Base-by-base conservation (phyloP, 2,797 vertebrate genomes). In the Amblyopsis hoosieri region DNA sequence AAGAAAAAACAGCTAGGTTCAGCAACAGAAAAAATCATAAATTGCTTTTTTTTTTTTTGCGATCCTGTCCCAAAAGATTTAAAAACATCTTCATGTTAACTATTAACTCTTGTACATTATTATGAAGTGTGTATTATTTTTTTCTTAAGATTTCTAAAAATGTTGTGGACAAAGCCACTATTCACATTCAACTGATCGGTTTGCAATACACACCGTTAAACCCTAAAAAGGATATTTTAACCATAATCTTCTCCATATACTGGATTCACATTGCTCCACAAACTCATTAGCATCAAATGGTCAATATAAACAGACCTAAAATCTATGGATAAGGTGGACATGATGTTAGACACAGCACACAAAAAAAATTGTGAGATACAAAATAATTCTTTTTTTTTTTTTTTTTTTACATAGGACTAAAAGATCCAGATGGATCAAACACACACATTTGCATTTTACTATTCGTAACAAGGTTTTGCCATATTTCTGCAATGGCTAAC, bases 11-110 rank as follows among this genome's bases (percentile, higher is more conserved):
- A 29, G 60, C 69, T 15, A 31, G 66, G 66, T 69, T 54, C 47
- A 65, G 63, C 67, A 71, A 84, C 67, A 83, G 86, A 85, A 90
- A 87, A 75, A 72, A 86, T 80, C 84, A 72, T 64, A 88, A 88
- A 66, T 90, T 87, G 83, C 87, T 10, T 51, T 51, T 8, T 17
- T 51, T 8, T 17, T 76, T 90, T 94, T 92, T 90, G 83, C 85
- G 82, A 88, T 87, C 81, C 85, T 75, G 79, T 88, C 87, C 82
- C 82, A 85, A 6, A 67, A 79, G 50, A 80, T 84, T 74, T 87
- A 69, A 84, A 85, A 90, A 86, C 80, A 66, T 77, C 64, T 78
- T 89, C 92, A 66, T 68, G 76, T 78, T 68, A 80, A 82, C 61
- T 68, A 76, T 78, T 68, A 80, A 37, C 33, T 37, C 33, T 37